phyloP scores from a whole-genome alignment of 2,888 invertebrate genomes.

The Crocallis elinguaria region DNA sequence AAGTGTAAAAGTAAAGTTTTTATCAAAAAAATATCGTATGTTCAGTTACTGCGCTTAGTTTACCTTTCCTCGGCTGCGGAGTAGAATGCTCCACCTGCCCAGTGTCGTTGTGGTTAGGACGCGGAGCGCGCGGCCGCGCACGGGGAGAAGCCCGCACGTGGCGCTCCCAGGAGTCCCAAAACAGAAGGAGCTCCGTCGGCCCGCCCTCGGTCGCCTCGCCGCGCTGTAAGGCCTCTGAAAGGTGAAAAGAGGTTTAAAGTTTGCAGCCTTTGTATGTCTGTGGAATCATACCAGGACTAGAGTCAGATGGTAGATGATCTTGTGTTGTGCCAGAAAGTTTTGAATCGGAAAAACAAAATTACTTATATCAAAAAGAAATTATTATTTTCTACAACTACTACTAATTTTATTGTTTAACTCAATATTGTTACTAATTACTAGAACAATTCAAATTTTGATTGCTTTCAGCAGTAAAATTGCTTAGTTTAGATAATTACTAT shows the following conservation, averaged over 20 bases:
- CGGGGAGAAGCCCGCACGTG: conserved; percentile 82
- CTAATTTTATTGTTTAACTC: no score
- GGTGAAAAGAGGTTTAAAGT: not conserved
- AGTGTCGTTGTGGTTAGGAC: conserved; percentile 42
- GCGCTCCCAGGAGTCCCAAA: conserved; percentile 98
- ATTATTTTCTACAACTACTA: no score
- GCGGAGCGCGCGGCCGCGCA: conserved; percentile 39
- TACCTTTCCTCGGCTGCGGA: conserved; percentile 53
- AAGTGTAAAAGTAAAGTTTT: not conserved
- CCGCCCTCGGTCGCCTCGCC: conserved; percentile 76
- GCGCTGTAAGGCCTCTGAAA: conserved; percentile 70
- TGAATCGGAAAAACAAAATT: no score
- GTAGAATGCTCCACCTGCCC: conserved; percentile 37
- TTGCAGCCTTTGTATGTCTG: no score
- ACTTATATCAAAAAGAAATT: no score
- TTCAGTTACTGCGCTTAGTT: not conserved
- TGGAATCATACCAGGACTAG: no score
- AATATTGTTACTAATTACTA: no score
- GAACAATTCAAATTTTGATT: no score
- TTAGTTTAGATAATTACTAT: no score
- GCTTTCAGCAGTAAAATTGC: no score
- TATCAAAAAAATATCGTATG: not conserved
- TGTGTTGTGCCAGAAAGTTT: no score
- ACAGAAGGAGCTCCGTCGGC: conserved; percentile 88
- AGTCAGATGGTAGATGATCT: no score